Base-by-base conservation (phyloP, 1,140 invertebrate genomes). In the Lepidurus apus region DNA sequence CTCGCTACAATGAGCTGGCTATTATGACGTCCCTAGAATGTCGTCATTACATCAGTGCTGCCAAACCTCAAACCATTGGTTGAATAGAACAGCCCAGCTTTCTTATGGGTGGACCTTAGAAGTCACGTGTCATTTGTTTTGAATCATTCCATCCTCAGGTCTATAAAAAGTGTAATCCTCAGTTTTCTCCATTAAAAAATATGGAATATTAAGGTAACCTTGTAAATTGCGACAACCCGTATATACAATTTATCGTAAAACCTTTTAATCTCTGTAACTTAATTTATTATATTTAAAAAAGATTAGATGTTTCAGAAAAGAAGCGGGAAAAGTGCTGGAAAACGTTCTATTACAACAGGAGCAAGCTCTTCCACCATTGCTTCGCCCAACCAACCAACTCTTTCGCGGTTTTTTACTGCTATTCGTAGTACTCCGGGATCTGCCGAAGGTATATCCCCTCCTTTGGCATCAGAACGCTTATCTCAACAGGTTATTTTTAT, bases 81-180 rank as follows among this genome's bases (percentile, higher is more conserved):
- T 75, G 34, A 75, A 17, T 42, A 74, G 34, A 78, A 24, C 77
- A 78, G 73, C 43, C 74, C 1, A 17, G 10, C 42, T 73, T 73
- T 26, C n/a, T 42, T 42, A 73, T 43, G 34, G 34, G 34, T 34
- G 1, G 34, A 4, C 34, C 34, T 34, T 34, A 34, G 0, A 34
- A 34, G 34, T 34, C 34, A 34, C 34, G 34, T 34, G 34, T 34
- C 34, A 3, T 34, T 34, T 34, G 34, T 34, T 34, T 34, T 34
- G 34, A 34, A 34, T 34, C 34, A 34, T 4, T 34, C 34, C 34
- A 4, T 34, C 34, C 34, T 34, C n/a, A 24, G 43, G 7, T n/a
- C 13, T n/a, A 65, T 73, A 13, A 43, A 76, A 76, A 3, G 8
- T 11, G 13, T 47, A 11, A 76, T 2, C 44, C 7, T 24, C 3